phyloP scores from a whole-genome alignment of 2,113 vertebrate genomes.

The Ammodytes marinus region DNA sequence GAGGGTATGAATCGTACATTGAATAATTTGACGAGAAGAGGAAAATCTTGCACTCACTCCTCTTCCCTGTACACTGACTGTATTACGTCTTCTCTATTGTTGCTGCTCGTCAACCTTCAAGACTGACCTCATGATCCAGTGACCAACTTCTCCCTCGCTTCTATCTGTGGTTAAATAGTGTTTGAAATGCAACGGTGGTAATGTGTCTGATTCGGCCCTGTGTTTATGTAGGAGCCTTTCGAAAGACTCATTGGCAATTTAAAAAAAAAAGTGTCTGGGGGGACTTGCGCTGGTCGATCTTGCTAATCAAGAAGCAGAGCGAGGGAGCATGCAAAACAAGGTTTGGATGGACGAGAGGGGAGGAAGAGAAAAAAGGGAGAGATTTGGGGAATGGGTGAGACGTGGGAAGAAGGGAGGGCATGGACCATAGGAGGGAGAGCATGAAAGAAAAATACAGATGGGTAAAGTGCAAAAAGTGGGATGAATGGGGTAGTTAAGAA shows the following conservation, averaged over 20 bases:
- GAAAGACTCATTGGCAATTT: constrained; percentile 51
- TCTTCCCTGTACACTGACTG: background rate
- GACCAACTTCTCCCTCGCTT: constrained; percentile 16
- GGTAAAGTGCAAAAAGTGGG: constrained; percentile 8
- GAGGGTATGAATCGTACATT: constrained; percentile 44
- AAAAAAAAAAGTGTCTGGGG: constrained; percentile 50
- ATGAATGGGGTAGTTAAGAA: constrained; percentile 11
- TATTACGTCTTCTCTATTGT: background rate
- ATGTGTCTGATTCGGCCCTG: constrained; percentile 38
- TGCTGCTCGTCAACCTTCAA: constrained; percentile 24
- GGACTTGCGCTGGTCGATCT: constrained; percentile 46
- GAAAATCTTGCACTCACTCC: constrained; percentile 19
- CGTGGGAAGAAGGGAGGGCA: constrained; percentile 20
- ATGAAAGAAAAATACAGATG: constrained; percentile 20
- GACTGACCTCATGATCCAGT: constrained; percentile 20
- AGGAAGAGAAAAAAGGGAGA: constrained; percentile 17
- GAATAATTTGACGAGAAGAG: constrained; percentile 56
- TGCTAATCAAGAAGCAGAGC: constrained; percentile 46
- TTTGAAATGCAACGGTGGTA: constrained; percentile 50
- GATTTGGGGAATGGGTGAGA: constrained; percentile 9
- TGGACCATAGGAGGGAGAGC: background rate
- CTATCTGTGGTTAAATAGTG: constrained; percentile 15
- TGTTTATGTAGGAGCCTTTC: constrained; percentile 48
- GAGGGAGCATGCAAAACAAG: constrained; percentile 46
- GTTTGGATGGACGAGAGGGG: background rate